Evolutionary conservation across 1,140 invertebrate species (phyloP), one percentile per base, ranked within the genome.

Genomic region (Oedothorax gibbosus): DNA sequence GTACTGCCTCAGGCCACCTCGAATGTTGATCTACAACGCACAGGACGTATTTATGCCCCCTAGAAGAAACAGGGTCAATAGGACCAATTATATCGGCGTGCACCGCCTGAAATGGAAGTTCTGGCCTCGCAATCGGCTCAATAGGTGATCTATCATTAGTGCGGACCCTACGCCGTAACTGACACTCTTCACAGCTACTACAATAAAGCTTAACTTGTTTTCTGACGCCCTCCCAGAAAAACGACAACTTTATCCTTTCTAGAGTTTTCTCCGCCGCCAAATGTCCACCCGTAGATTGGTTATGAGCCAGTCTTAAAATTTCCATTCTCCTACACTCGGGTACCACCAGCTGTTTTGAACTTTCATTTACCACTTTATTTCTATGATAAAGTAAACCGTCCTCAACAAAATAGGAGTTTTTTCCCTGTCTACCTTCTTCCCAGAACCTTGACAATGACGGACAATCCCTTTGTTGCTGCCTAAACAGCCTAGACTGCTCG

Each of bases 41-140:
- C 50, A 82, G 50, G 50, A 62, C 54, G 21, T 73, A 72, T 18
- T 64, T 7, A 53, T 82, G 79, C 69, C 56, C 5, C n/a, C 79
- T 57, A 9, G 69, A 49, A 8, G 68, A 72, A 3, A 20, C 53
- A 4, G 79, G 68, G n/a, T 82, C 53, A 15, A 62, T 60, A 14
- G 66, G 21, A 20, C 49, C 68, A 7, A 51, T 12, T 12, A 82
- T 35, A 18, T 72, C 21, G 7, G 20, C 12, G 21, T 82, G 71
- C 12, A 82, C 49, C 15, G 64, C 66, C 35, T 73, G 66, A 18
- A 82, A 82, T 4, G 68, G 53, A 15, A 50, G 20, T 53, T 72
- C 79, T 18, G 68, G 54, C 18, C 79, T 71, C 10, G 20, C 65
- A 20, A 5, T 21, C 0, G 50, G n/a, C 60, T 12, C 7, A 11